A percentile compares a stretch with the other conserved stretches of the same genome.
Conservation (phyloP, 2,888 invertebrate genomes). For the Ypsolopha sequella region DNA sequence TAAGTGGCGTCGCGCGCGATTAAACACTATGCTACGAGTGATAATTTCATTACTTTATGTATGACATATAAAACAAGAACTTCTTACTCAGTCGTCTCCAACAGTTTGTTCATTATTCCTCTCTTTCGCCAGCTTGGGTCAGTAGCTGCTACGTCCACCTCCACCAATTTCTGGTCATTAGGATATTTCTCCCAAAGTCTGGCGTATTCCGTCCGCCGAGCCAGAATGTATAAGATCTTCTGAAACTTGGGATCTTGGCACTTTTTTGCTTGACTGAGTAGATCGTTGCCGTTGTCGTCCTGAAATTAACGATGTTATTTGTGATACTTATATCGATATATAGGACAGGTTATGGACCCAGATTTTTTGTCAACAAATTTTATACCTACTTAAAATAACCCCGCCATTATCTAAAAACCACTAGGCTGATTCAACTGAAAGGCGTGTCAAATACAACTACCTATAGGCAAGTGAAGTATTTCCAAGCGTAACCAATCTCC, state of each 20-base stretch:
- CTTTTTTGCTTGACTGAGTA: constrained; percentile 49
- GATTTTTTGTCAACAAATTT: too few relatives aligned
- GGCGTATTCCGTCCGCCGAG: constrained; percentile 66
- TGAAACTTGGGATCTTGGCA: constrained; percentile 74
- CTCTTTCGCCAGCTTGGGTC: constrained; percentile 74
- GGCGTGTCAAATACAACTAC: too few relatives aligned
- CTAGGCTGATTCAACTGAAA: too few relatives aligned
- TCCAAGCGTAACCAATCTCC: too few relatives aligned
- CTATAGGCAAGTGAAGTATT: too few relatives aligned
- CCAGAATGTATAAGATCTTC: constrained; percentile 73
- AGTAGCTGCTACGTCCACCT: constrained; percentile 76
- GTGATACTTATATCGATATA: not conserved
- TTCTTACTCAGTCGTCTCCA: constrained; percentile 74
- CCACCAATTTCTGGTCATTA: constrained; percentile 63
- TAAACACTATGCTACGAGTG: too few relatives aligned
- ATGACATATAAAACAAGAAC: too few relatives aligned
- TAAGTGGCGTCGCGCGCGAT: too few relatives aligned
- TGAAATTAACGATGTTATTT: constrained; percentile 14
- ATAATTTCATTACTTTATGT: too few relatives aligned
- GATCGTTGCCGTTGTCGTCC: constrained; percentile 36
- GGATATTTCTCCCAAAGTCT: constrained; percentile 71
- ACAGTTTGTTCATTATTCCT: constrained; percentile 75
- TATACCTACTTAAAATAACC: too few relatives aligned
- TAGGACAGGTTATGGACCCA: too few relatives aligned
- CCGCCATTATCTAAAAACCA: too few relatives aligned